Conservation (phyloP, 2,888 invertebrate species). For the Chrysolina americana region DNA sequence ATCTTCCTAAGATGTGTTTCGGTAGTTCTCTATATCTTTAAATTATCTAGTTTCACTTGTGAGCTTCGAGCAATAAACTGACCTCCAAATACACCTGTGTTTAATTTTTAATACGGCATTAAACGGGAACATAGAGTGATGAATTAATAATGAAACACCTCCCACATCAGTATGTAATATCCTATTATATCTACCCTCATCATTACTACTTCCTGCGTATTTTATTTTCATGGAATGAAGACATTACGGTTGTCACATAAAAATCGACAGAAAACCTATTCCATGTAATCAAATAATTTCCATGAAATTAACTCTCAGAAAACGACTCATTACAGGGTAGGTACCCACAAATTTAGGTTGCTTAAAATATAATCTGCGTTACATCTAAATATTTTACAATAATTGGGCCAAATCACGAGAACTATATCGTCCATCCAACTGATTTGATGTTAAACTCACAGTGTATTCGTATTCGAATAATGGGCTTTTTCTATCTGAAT, state of each 20-base stretch:
- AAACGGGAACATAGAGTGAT: too few relatives aligned
- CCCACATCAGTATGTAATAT: too few relatives aligned
- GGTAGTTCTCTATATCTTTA: too few relatives aligned
- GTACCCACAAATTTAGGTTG: neutral
- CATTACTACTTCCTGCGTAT: neutral
- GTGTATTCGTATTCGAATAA: slow-evolving; percentile 19
- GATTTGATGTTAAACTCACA: neutral
- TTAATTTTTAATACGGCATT: too few relatives aligned
- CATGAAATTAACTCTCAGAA: neutral
- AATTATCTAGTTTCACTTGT: too few relatives aligned
- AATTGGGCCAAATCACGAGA: neutral
- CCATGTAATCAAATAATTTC: slow-evolving; percentile 8
- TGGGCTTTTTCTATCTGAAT: slow-evolving; percentile 18
- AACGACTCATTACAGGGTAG: neutral
- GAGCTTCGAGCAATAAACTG: too few relatives aligned
- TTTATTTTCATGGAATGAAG: neutral
- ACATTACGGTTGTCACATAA: neutral
- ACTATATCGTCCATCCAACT: neutral
- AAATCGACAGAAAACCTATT: neutral
- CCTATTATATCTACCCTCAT: neutral
- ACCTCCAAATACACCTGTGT: too few relatives aligned
- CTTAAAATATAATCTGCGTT: neutral
- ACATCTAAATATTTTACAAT: slow-evolving; percentile 2
- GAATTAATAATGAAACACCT: too few relatives aligned
- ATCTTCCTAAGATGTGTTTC: too few relatives aligned